These are phyloP conservation scores for Hylia prasina DNA, from an alignment of 2,113 vertebrate genomes.

Conservation along the genomic window DNA sequence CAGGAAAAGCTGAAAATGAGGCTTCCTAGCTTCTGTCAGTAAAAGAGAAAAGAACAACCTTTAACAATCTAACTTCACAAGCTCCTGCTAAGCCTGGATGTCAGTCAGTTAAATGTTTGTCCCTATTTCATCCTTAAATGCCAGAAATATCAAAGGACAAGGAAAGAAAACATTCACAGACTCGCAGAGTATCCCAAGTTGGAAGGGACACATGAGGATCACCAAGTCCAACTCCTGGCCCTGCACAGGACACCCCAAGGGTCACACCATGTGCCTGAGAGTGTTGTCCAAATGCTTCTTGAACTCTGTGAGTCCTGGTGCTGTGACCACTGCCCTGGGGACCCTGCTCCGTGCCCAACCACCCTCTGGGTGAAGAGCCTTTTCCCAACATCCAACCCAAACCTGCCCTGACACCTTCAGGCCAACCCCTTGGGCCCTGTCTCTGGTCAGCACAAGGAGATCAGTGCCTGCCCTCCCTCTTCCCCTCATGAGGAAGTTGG, in stretches of 20 bases:
- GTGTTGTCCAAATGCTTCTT: background rate
- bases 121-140: background rate
- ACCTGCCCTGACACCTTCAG: background rate
- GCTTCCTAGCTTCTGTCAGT: background rate
- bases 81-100: background rate
- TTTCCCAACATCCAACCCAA: fast-evolving
- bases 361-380: background rate
- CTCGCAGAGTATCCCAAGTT: fast-evolving
- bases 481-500: background rate
- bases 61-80: background rate
- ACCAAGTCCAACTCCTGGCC: background rate
- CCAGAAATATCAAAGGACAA: background rate
- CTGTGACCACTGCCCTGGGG: background rate
- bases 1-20: background rate
- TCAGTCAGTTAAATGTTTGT: background rate
- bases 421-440: background rate
- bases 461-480: background rate
- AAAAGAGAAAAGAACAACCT: background rate
- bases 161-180: background rate
- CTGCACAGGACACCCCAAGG: background rate
- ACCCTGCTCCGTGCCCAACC: background rate
- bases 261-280: background rate
- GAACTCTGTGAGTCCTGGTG: background rate
- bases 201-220: background rate
- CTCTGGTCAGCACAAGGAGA: background rate